A percentile compares a stretch with the other conserved stretches of the same genome.
Conservation (phyloP, 2,888 invertebrate species). For the Drosophila niveifrons region DNA sequence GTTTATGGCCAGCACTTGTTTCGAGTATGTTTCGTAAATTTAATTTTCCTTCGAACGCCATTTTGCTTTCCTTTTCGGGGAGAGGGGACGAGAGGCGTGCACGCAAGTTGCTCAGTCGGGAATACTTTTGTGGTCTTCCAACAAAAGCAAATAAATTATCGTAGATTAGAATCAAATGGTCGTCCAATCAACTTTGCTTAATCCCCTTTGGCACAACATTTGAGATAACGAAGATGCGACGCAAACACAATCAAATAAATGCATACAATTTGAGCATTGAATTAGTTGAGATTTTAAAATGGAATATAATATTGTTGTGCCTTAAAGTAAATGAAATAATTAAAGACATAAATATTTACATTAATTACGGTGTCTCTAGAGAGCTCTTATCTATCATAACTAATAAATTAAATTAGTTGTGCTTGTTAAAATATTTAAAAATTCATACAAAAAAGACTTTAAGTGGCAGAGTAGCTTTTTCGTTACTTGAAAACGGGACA, state of each 20-base stretch:
- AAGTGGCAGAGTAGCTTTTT: too few relatives aligned
- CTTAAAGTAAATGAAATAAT: too few relatives aligned
- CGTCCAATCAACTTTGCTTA: background rate
- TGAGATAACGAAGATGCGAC: background rate
- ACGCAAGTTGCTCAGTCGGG: constrained; percentile 9
- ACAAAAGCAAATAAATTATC: constrained; percentile 23
- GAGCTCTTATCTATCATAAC: too few relatives aligned
- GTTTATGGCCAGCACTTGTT: constrained; percentile 20
- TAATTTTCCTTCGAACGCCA: constrained; percentile 13
- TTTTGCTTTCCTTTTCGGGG: background rate
- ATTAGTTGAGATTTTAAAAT: background rate
- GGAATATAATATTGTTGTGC: too few relatives aligned
- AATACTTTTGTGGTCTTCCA: constrained; percentile 7
- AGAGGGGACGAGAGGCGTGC: background rate
- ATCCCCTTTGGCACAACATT: constrained; percentile 4
- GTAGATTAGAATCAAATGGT: background rate
- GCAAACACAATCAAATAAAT: too few relatives aligned
- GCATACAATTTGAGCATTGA: background rate
- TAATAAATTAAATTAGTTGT: too few relatives aligned
- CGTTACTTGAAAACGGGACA: too few relatives aligned
- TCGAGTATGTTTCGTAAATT: constrained; percentile 29
- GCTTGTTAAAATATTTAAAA: too few relatives aligned
- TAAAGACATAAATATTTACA: too few relatives aligned
- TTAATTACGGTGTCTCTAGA: too few relatives aligned
- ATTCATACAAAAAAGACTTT: too few relatives aligned